Conservation (phyloP, 1,140 invertebrate genomes). For the Scaptodrosophila lebanonensis region DNA sequence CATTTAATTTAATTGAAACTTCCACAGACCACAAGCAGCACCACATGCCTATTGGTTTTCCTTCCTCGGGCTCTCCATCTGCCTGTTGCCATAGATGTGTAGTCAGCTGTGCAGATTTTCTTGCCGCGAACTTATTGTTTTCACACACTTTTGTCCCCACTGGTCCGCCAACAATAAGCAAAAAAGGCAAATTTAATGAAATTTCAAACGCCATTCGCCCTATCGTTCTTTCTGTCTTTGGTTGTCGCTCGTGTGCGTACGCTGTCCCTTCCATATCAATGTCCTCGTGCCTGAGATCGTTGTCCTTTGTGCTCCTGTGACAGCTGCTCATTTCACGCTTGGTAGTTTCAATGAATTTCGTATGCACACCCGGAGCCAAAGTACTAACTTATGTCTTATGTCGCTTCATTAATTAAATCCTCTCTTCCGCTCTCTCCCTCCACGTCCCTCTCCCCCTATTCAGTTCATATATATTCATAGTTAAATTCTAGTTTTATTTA, state of each 20-base stretch:
- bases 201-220: slow-evolving; percentile 66
- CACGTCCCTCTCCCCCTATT: too few relatives aligned
- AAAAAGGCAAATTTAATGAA: slow-evolving; percentile 67
- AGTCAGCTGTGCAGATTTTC: slow-evolving; percentile 45
- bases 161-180: slow-evolving; percentile 31
- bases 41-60: slow-evolving; percentile 16
- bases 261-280: slow-evolving; percentile 13
- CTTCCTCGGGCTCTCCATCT: neutral
- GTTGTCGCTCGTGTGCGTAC: slow-evolving; percentile 31
- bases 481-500: slow-evolving; percentile 17
- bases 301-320: slow-evolving; percentile 62
- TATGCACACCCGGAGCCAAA: slow-evolving; percentile 23
- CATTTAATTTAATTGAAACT: slow-evolving; percentile 56
- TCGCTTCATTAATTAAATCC: slow-evolving; percentile 63
- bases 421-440: too few relatives aligned
- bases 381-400: slow-evolving; percentile 44
- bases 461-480: slow-evolving; percentile 25
- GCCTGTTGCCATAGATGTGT: slow-evolving; percentile 2
- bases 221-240: slow-evolving; percentile 50
- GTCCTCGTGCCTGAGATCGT: slow-evolving; percentile 19
- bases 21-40: slow-evolving; percentile 18
- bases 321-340: slow-evolving; percentile 73
- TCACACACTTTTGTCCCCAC: slow-evolving; percentile 13
- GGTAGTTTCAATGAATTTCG: slow-evolving; percentile 71
- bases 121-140: slow-evolving; percentile 4